These are phyloP conservation scores for Tethya wilhelma DNA, from an alignment of 37 sponge, comb jelly and placozoan species.

Conservation along the genomic window DNA sequence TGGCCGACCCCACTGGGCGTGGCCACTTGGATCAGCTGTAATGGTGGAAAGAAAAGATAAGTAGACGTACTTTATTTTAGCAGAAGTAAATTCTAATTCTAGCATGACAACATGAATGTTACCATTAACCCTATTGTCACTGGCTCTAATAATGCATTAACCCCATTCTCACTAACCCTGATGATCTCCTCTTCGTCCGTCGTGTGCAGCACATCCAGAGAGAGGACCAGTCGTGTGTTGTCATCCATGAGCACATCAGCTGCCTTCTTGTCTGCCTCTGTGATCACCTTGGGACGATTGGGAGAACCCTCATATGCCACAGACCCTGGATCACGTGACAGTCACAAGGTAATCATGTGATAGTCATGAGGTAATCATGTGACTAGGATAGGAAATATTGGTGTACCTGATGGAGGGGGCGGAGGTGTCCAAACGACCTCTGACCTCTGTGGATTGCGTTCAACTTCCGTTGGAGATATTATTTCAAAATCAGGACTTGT, in stretches of 20 bases:
- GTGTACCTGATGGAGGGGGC: too few relatives aligned
- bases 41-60: neutral
- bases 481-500: neutral
- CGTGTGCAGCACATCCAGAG: conserved; percentile 57
- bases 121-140: too few relatives aligned
- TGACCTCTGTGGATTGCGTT: too few relatives aligned
- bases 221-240: conserved; percentile 54
- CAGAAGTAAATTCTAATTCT: too few relatives aligned
- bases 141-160: neutral
- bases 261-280: conserved; percentile 13
- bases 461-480: neutral
- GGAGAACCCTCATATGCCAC: conserved; percentile 2
- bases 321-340: neutral
- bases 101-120: too few relatives aligned
- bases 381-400: too few relatives aligned
- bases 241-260: conserved; percentile 53
- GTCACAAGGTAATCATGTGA: neutral
- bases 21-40: conserved; percentile 55
- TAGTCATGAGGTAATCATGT: too few relatives aligned
- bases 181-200: conserved; percentile 15
- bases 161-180: neutral
- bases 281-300: conserved; percentile 6
- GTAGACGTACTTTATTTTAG: neutral
- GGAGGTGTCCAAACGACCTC: too few relatives aligned
- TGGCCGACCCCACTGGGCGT: conserved; percentile 46